Percentiles rank a stretch among this genome's conserved stretches.
Conservation (phyloP, 2,113 vertebrate species). For the Oenanthe oenanthe region DNA sequence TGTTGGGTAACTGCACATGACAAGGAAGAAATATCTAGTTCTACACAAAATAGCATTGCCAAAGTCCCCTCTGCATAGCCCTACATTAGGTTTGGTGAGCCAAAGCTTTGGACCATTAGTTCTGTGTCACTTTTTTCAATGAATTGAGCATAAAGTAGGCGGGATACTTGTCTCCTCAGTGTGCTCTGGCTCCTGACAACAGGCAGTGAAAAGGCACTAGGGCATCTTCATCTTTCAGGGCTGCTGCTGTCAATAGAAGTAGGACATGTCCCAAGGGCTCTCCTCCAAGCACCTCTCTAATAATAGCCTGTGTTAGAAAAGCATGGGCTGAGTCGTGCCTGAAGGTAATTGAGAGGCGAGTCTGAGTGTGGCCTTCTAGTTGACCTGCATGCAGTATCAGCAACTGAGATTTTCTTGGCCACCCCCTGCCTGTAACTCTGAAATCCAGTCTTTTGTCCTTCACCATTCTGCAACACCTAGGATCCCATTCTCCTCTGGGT, state of each 20-base stretch:
- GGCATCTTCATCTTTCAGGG: background rate
- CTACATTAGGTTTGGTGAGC: background rate
- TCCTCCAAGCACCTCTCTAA: background rate
- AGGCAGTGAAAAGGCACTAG: background rate
- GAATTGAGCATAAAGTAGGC: background rate
- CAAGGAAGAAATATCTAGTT: background rate
- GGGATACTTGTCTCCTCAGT: background rate
- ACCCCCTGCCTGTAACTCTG: background rate
- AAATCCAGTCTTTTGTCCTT: background rate
- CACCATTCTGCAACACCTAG: rapidly evolving
- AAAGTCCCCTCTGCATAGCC: background rate
- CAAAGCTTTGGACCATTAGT: background rate
- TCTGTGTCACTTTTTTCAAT: background rate
- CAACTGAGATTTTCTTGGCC: background rate
- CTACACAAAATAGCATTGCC: background rate
- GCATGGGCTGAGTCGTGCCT: background rate
- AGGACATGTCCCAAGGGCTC: background rate
- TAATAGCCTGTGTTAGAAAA: slow-evolving; percentile 2
- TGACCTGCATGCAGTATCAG: background rate
- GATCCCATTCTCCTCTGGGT: background rate
- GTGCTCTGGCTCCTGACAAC: background rate
- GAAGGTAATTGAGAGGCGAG: background rate
- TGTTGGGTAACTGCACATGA: background rate
- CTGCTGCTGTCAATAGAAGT: background rate
- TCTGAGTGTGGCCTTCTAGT: background rate